phyloP scores from a whole-genome alignment of 2,113 vertebrate genomes.

The Chloropsis cyanopogon region DNA sequence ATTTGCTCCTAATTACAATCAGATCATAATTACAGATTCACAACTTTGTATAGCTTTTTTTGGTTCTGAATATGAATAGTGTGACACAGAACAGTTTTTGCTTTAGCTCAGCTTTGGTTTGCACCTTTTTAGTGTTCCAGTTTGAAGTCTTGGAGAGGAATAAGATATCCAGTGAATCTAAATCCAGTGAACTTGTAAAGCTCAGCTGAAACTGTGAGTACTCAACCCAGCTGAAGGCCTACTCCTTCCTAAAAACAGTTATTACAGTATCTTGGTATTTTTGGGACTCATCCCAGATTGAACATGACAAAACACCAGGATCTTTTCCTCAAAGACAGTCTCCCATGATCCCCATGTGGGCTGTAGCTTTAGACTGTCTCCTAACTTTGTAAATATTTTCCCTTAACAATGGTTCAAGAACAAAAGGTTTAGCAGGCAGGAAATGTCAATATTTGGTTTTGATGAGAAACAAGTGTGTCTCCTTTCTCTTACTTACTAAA shows the following conservation, averaged over 20 bases:
- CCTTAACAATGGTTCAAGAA: background rate
- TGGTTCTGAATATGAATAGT: accelerated
- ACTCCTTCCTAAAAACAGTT: background rate
- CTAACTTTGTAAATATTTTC: background rate
- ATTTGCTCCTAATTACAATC: background rate
- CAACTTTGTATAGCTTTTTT: background rate
- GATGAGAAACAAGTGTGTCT: background rate
- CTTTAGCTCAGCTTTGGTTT: background rate
- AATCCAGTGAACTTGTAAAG: background rate
- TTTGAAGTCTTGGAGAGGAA: background rate
- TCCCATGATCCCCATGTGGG: background rate
- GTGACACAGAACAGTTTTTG: background rate
- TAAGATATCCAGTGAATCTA: background rate
- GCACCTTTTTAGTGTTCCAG: background rate
- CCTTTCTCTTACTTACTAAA: background rate
- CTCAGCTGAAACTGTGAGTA: background rate
- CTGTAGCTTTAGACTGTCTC: background rate
- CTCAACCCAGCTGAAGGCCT: background rate
- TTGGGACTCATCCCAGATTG: background rate
- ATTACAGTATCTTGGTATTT: background rate
- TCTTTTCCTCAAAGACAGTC: background rate
- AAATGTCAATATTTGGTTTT: background rate
- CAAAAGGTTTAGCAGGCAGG: background rate
- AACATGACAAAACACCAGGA: background rate
- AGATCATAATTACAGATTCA: background rate